Evolutionary conservation across 2,888 invertebrate species (phyloP).

Genomic region (Drosophila ustulata): DNA sequence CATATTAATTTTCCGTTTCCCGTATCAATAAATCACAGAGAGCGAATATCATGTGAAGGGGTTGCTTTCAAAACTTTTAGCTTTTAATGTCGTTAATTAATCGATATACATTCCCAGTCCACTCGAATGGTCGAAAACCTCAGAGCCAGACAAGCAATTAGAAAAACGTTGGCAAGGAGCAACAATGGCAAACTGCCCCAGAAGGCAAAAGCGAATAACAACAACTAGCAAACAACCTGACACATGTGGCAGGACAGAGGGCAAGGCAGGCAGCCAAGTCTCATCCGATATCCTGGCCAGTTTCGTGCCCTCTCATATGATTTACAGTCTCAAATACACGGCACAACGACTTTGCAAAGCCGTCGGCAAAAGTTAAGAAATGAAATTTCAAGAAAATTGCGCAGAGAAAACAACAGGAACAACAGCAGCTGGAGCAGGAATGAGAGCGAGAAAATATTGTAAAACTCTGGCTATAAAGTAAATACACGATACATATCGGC

Average conservation of each 20-base stretch:
- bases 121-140: slow-evolving; percentile 9
- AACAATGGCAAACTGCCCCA: slow-evolving; percentile 22
- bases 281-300: slow-evolving; percentile 4
- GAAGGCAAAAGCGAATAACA: slow-evolving; percentile 12
- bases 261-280: not conserved
- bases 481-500: slow-evolving; percentile 62
- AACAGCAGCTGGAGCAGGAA: not conserved
- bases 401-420: slow-evolving; percentile 74
- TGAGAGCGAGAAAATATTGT: slow-evolving; percentile 70
- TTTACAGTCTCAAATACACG: slow-evolving; percentile 65
- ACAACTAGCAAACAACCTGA: slow-evolving; percentile 14
- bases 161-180: slow-evolving; percentile 46
- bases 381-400: slow-evolving; percentile 79
- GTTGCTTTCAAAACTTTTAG: slow-evolving; percentile 53
- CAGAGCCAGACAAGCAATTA: slow-evolving; percentile 70
- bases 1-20: slow-evolving; percentile 55
- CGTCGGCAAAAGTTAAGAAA: slow-evolving; percentile 77
- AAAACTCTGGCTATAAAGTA: slow-evolving; percentile 75
- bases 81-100: slow-evolving; percentile 77
- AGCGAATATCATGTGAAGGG: slow-evolving; percentile 10
- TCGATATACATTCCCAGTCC: slow-evolving; percentile 52
- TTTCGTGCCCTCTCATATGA: slow-evolving; percentile 48
- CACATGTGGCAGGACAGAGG: slow-evolving; percentile 31
- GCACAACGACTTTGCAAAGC: slow-evolving; percentile 45
- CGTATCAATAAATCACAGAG: slow-evolving; percentile 56